Conservation (phyloP, 2,113 vertebrate genomes). For the Fregetta grallaria region DNA sequence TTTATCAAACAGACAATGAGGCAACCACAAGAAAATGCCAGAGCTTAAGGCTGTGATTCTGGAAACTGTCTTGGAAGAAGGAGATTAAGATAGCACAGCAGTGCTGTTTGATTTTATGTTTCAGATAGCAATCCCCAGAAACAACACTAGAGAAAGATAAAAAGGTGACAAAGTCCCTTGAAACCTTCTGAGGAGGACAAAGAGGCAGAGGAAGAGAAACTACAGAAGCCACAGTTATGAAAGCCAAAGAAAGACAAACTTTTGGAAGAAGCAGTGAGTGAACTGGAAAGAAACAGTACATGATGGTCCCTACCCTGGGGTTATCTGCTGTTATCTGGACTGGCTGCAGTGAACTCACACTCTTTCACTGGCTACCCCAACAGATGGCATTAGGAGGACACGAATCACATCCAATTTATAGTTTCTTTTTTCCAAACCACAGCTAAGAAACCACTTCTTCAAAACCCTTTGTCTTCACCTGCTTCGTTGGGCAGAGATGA, state of each 20-base stretch:
- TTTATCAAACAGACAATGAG: neutral
- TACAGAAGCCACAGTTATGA: neutral
- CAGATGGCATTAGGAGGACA: neutral
- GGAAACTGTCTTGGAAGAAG: neutral
- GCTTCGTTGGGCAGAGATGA: neutral
- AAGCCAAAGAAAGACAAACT: neutral
- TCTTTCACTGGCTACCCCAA: neutral
- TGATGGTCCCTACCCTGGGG: fast-evolving
- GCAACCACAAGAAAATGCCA: fast-evolving
- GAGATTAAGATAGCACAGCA: neutral
- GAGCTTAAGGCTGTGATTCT: neutral
- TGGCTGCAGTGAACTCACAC: neutral
- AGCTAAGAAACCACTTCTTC: neutral
- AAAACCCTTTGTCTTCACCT: neutral
- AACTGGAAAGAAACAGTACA: neutral
- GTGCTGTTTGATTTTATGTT: neutral
- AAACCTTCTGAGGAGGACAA: neutral
- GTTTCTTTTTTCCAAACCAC: neutral
- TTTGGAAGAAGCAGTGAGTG: neutral
- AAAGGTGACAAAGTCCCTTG: neutral
- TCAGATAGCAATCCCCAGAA: neutral
- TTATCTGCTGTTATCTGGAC: neutral
- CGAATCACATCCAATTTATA: neutral
- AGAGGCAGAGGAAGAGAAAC: neutral
- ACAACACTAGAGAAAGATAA: neutral